Evolutionary conservation across 2,113 vertebrate species (phyloP).

Genomic region (Tiliqua scincoides): DNA sequence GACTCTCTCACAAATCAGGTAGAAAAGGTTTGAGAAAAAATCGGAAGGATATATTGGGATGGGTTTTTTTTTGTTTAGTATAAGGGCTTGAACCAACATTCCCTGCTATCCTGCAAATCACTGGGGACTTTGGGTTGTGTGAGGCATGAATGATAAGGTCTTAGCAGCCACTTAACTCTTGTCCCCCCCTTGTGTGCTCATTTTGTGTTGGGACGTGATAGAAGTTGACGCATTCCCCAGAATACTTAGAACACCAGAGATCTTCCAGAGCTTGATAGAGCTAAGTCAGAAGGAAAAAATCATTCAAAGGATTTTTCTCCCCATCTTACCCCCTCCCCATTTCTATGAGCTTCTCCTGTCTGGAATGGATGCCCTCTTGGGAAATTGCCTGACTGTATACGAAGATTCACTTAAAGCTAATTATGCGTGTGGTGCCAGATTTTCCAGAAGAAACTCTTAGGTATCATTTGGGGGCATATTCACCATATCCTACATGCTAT

Average conservation of each 20-base stretch:
- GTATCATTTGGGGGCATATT: not conserved
- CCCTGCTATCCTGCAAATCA: not conserved
- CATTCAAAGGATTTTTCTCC: not conserved
- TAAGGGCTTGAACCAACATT: not conserved
- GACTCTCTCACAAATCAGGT: not conserved
- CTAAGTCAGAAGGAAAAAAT: not conserved
- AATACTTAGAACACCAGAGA: not conserved
- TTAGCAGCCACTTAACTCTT: not conserved
- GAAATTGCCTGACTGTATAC: not conserved
- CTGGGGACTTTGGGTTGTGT: not conserved
- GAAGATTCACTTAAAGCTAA: not conserved
- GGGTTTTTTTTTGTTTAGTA: not conserved
- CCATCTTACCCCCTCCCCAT: not conserved
- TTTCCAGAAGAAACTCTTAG: not conserved
- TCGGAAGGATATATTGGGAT: not conserved
- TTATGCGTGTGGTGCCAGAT: not conserved
- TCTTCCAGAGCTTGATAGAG: not conserved
- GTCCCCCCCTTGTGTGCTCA: fast-evolving
- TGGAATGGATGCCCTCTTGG: not conserved
- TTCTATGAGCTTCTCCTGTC: not conserved
- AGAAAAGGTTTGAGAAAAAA: not conserved
- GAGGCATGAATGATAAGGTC: not conserved
- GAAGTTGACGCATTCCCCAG: not conserved
- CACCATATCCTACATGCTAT: not conserved
- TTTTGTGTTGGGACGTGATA: not conserved